Conservation (phyloP, 2,113 vertebrate species). For the Grus americana region DNA sequence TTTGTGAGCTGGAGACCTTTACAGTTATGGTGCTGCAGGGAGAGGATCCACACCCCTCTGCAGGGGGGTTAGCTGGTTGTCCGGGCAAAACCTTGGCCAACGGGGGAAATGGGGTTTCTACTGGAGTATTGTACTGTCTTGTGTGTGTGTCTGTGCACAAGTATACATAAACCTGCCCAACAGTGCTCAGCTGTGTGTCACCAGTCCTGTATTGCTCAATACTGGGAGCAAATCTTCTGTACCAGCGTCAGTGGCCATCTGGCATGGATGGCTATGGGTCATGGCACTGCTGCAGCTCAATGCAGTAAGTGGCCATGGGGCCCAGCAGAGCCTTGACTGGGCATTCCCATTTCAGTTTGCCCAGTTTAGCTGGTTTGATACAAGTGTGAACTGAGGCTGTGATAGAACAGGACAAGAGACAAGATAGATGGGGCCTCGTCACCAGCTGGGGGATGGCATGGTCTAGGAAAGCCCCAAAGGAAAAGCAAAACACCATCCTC, state of each 20-base stretch:
- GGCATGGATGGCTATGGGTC: neutral
- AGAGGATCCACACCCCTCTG: neutral
- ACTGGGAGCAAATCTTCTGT: neutral
- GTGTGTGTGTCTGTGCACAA: neutral
- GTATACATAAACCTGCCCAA: neutral
- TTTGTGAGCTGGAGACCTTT: neutral
- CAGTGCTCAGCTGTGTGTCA: neutral
- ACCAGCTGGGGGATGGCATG: neutral
- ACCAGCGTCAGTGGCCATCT: neutral
- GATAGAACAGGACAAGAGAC: neutral
- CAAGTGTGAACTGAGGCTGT: neutral
- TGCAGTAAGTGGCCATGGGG: neutral
- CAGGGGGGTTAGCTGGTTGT: neutral
- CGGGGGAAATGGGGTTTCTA: neutral
- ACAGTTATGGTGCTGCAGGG: neutral
- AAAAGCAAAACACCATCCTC: neutral
- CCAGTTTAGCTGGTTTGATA: neutral
- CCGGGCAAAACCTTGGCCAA: neutral
- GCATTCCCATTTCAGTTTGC: neutral
- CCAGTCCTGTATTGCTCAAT: neutral
- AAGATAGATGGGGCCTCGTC: neutral
- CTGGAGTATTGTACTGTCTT: neutral
- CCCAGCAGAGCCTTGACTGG: neutral
- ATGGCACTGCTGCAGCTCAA: neutral
- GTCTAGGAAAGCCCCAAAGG: neutral